Percentiles rank a stretch among this genome's conserved stretches.
phyloP scores from a whole-genome alignment of 2,888 invertebrate genomes.

The Acleris cristana region DNA sequence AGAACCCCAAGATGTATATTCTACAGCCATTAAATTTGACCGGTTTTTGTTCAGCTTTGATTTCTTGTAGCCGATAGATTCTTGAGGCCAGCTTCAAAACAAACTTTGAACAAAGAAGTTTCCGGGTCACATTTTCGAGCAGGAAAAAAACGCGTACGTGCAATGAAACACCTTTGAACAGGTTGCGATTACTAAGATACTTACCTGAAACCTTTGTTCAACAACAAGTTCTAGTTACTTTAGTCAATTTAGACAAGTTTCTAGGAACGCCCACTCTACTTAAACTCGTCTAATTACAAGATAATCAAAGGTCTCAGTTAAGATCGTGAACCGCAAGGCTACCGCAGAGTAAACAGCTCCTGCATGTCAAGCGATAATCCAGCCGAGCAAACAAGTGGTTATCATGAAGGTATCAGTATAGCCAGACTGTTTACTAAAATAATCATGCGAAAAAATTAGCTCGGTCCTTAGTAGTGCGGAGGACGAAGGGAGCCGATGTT shows the following conservation, averaged over 20 bases:
- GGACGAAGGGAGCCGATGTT: no score
- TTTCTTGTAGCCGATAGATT: neutral
- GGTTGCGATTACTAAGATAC: neutral
- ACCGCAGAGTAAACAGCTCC: slow-evolving; percentile 17
- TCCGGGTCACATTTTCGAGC: neutral
- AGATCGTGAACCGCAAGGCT: slow-evolving; percentile 16
- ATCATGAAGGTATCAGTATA: slow-evolving; percentile 29
- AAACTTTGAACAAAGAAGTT: neutral
- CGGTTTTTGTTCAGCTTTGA: neutral
- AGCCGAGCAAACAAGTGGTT: slow-evolving; percentile 20
- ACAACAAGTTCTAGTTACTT: no score
- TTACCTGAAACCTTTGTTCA: no score
- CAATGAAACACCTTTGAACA: no score
- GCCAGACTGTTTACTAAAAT: neutral
- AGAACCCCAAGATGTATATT: slow-evolving; percentile 2
- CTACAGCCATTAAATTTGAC: neutral
- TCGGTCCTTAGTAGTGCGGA: no score
- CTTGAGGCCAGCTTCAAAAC: neutral
- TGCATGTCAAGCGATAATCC: slow-evolving; percentile 25
- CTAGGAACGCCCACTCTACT: neutral
- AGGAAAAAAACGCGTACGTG: neutral
- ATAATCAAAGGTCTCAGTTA: slow-evolving; percentile 1
- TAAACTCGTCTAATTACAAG: slow-evolving; percentile 1
- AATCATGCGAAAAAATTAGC: neutral
- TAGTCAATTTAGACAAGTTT: neutral